Base-by-base conservation (phyloP, 2,113 vertebrate genomes). In the Halichoerus grypus region DNA sequence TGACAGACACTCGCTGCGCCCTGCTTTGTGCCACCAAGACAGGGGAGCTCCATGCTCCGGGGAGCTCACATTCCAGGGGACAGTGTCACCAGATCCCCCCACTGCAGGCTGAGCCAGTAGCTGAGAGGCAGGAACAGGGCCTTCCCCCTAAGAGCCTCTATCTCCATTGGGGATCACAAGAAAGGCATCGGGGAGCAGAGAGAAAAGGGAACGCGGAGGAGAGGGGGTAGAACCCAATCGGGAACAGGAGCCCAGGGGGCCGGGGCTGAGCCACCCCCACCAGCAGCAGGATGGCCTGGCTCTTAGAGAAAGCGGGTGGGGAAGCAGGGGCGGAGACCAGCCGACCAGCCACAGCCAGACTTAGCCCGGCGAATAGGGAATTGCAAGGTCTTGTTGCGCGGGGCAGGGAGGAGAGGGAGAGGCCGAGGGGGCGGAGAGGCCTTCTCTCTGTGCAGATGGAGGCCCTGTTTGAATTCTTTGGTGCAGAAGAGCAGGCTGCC, bases 401-500 rank as follows among this genome's bases (percentile, higher is more conserved):
- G 71, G 31, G 88, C 33, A 19, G 87, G 80, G 77, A 59, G 42
- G 3, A 46, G 4, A 51, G 72, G 55, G 39, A 16, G 61, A 79
- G 31, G 87, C n/a, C 5, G 46, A 46, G 49, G 49, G 10, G 55
- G 7, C 33, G 71, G 49, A 21, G 79, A 77, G 33, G 85, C 76
- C 61, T 88, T 79, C 33, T 79, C 79, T 88, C 5, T 11, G 65
- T 51, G 95, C 94, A 59, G n/a, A 4, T 19, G 91, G 85, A 49
- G 1, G 42, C 91, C 95, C 77, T 94, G 95, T 96, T 84, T 95
- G 97, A 89, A 96, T 96, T 88, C 96, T 95, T 96, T 88, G 71
- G 59, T 4, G 26, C 93, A 59, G 4, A 31, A 91, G 77, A 63
- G 80, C 86, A 16, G 31, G 24, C 93, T 49, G n/a, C 33, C 61